Evolutionary conservation across 2,888 invertebrate genomes (phyloP).

Genomic region (Idaea straminata): DNA sequence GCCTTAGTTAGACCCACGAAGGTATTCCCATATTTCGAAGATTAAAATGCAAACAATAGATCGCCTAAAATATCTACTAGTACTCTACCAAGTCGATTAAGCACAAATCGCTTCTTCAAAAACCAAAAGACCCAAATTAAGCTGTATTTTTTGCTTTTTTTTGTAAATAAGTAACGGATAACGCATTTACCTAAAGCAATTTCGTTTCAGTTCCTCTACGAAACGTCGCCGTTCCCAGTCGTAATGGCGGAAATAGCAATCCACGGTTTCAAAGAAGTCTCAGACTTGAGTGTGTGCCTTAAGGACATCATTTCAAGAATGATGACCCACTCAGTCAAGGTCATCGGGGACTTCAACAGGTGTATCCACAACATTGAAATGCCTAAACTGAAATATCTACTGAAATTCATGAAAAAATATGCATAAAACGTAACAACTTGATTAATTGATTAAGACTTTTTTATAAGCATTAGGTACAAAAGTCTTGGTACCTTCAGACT

Average conservation of each 20-base stretch:
- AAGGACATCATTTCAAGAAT: conserved; percentile 74
- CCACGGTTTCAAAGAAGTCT: conserved; percentile 74
- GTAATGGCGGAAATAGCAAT: conserved; percentile 76
- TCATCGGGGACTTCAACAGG: conserved; percentile 73
- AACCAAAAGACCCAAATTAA: no score
- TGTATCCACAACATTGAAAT: conserved; percentile 76
- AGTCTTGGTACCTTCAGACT: neutral
- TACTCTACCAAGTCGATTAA: no score
- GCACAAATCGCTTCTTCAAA: no score
- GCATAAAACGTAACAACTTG: conserved; percentile 36
- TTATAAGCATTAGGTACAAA: neutral
- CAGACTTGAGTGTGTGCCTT: conserved; percentile 70
- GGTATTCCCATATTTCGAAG: no score
- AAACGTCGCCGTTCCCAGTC: conserved; percentile 73
- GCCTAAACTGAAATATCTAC: conserved; percentile 72
- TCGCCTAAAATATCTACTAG: no score
- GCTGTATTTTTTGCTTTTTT: no score
- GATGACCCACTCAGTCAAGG: conserved; percentile 76
- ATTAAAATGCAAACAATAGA: no score
- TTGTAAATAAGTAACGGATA: neutral
- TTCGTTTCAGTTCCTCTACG: conserved; percentile 68
- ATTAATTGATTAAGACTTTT: neutral
- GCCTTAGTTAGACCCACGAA: no score
- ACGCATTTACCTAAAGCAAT: neutral
- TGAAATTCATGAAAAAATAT: conserved; percentile 77